Evolutionary conservation across 2,113 vertebrate species (phyloP).

Genomic region (Pandion haliaetus): DNA sequence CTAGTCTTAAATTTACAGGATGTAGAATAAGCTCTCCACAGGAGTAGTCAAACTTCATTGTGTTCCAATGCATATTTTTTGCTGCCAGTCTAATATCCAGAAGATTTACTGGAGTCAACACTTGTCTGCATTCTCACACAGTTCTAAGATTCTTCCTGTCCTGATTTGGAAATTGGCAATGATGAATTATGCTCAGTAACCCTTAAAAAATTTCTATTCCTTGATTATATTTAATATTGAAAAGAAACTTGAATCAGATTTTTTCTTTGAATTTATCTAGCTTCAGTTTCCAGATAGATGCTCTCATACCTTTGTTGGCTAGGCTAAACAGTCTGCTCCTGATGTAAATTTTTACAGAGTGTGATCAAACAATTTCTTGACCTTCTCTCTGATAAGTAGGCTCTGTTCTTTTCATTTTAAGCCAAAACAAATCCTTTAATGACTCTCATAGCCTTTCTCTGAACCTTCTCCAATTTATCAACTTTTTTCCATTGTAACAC

Average conservation of each 20-base stretch:
- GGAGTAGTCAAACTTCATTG: neutral
- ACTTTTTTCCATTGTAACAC: neutral
- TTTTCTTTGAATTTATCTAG: neutral
- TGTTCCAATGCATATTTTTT: neutral
- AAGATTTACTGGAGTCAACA: neutral
- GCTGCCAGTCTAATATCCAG: neutral
- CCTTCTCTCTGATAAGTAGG: neutral
- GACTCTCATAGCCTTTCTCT: neutral
- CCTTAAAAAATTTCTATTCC: neutral
- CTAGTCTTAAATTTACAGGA: neutral
- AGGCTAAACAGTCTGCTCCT: neutral
- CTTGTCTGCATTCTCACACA: neutral
- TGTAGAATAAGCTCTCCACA: neutral
- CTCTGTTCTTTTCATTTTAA: neutral
- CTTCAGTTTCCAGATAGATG: neutral
- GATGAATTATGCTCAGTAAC: neutral
- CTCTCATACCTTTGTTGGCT: neutral
- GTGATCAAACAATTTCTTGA: neutral
- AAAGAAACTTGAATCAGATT: neutral
- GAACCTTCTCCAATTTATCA: neutral
- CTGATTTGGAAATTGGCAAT: neutral
- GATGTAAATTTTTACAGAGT: neutral
- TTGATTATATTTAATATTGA: neutral
- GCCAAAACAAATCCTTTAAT: neutral
- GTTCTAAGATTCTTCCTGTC: neutral